phyloP scores from a whole-genome alignment of 2,888 invertebrate species.

The Lasioglossum pauxillum region DNA sequence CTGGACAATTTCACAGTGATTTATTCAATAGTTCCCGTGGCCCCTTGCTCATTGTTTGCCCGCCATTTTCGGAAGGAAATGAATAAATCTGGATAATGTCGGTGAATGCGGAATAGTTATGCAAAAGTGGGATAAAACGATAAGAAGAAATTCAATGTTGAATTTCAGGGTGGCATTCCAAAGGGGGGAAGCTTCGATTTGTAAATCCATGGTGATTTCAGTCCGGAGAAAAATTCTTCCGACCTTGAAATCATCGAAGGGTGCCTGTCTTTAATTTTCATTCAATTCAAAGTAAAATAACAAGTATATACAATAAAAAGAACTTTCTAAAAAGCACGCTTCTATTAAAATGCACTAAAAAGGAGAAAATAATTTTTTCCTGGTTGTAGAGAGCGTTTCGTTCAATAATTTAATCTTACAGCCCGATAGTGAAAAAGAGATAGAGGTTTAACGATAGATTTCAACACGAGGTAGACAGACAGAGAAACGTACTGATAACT shows the following conservation, averaged over 20 bases:
- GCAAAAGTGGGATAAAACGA: not conserved
- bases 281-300: no score
- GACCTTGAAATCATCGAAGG: not conserved
- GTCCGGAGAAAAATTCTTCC: not conserved
- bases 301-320: no score
- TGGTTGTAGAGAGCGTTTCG: no score
- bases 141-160: not conserved
- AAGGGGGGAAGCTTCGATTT: not conserved
- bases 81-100: conserved; percentile 6
- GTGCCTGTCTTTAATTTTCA: no score
- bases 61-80: not conserved
- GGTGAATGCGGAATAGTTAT: not conserved
- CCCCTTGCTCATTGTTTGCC: not conserved
- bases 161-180: not conserved
- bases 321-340: no score
- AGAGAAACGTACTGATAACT: no score
- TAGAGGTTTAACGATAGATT: no score
- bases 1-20: conserved; percentile 42
- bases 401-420: no score
- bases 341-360: no score
- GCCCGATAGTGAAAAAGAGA: no score
- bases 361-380: no score
- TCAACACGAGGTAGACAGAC: no score
- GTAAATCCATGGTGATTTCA: not conserved
- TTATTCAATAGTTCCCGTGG: conserved; percentile 28